Conservation (phyloP, 2,797 vertebrate genomes). For the Protosalanx chinensis region DNA sequence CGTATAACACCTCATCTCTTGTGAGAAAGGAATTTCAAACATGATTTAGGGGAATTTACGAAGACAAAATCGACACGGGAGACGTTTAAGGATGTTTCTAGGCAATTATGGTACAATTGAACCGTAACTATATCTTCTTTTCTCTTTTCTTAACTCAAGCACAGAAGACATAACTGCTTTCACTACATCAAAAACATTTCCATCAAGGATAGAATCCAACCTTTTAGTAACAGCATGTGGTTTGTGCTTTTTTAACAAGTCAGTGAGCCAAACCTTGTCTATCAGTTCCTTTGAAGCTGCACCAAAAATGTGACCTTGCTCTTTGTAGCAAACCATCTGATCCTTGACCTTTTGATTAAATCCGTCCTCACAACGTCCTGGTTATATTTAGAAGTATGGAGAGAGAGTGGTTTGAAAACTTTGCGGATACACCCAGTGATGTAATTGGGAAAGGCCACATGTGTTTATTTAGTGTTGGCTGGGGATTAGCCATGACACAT, state of each 20-base stretch:
- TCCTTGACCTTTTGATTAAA: background rate
- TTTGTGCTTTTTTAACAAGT: background rate
- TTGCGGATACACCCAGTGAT: slow-evolving; percentile 2
- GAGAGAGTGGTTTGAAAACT: background rate
- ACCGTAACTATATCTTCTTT: too few species aligned
- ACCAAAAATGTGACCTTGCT: background rate
- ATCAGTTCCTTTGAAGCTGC: background rate
- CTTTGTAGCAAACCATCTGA: background rate
- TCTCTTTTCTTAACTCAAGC: too few species aligned
- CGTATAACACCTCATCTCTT: background rate
- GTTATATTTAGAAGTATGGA: background rate
- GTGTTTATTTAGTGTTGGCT: background rate
- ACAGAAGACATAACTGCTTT: too few species aligned
- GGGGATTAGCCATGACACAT: background rate
- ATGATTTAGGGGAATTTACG: too few species aligned
- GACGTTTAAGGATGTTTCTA: too few species aligned
- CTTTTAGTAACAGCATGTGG: background rate
- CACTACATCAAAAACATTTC: too few species aligned
- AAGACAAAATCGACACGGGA: too few species aligned
- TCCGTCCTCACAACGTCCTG: background rate
- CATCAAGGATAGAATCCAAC: background rate
- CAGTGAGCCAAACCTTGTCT: background rate
- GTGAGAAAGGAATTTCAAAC: too few species aligned
- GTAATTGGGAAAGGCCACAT: background rate
- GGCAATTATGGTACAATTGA: too few species aligned